These are phyloP conservation scores for Xerus inauris DNA, from an alignment of 2,113 vertebrate species.

Conservation along the genomic window DNA sequence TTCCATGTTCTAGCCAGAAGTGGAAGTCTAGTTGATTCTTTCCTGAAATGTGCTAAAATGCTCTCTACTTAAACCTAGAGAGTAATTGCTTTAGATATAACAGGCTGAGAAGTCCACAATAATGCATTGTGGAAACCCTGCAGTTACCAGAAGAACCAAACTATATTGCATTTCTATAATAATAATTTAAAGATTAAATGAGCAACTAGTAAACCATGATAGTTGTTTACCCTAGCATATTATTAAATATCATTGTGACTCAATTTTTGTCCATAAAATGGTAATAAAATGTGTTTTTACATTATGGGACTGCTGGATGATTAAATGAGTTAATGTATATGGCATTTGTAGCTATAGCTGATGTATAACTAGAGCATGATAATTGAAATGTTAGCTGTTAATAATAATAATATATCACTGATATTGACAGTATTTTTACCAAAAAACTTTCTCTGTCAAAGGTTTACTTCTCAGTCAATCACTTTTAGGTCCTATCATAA, in stretches of 20 bases:
- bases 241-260: neutral
- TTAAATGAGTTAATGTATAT: neutral
- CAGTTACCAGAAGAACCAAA: neutral
- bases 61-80: neutral
- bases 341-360: neutral
- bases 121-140: neutral
- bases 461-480: neutral
- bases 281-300: slow-evolving; percentile 4
- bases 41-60: neutral
- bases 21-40: neutral
- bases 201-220: neutral
- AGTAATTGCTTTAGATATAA: neutral
- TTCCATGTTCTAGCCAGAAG: neutral
- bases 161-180: neutral
- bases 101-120: neutral
- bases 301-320: neutral
- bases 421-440: neutral
- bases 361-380: neutral
- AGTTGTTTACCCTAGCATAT: neutral
- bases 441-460: neutral
- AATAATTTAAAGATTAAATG: slow-evolving; percentile 31
- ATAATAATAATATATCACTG: neutral
- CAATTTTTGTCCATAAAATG: slow-evolving; percentile 32
- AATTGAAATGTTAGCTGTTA: slow-evolving; percentile 21
- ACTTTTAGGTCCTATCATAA: slow-evolving; percentile 10